Evolutionary conservation across 2,797 vertebrate species (phyloP), one percentile per base, ranked within the genome.

Genomic region (Hirundo rustica): DNA sequence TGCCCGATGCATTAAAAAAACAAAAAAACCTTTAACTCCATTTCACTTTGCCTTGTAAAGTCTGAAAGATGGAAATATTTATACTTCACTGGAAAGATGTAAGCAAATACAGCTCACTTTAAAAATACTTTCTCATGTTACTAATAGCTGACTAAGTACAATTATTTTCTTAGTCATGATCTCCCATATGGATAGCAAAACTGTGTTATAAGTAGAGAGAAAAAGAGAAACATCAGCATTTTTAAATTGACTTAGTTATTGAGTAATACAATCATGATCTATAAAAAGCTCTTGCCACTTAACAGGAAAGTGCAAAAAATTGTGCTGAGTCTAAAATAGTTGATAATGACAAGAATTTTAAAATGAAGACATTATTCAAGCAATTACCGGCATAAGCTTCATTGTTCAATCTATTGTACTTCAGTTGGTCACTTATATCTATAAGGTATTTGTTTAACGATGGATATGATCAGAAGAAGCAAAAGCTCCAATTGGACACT

Each of bases 101-200:
- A 83, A 91, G 66, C 27, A 62, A 13, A 92, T 95, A 48, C 2
- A 84, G 36, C n/a, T 92, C 83, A 53, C 36, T 87, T 91, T 18
- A 91, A 85, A 95, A 94, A 67, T 74, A 78, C 85, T 70, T 89
- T 85, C 54, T 93, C 13, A 6, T 89, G 91, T 85, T 94, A 78
- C 61, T 94, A 66, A 88, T 62, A 85, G 75, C 89, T 92, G 72
- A 88, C 70, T 91, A 90, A 88, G 79, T 72, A 29, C 27, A 87
- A 85, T 94, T 85, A 88, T 82, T 84, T 90, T 86, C 88, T 95
- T 96, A 74, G 71, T 94, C 88, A 68, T 68, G 83, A 62, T 91
- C 74, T 88, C 34, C 55, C 73, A 30, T 94, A 89, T 93, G 71
- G 65, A 57, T 67, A 90, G 60, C 74, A 88, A 64, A 91, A 42